A percentile compares a stretch with the other conserved stretches of the same genome.
These are phyloP conservation scores for Pangasius sanitwongsei DNA, from an alignment of 2,797 vertebrate genomes.

Conservation along the genomic window DNA sequence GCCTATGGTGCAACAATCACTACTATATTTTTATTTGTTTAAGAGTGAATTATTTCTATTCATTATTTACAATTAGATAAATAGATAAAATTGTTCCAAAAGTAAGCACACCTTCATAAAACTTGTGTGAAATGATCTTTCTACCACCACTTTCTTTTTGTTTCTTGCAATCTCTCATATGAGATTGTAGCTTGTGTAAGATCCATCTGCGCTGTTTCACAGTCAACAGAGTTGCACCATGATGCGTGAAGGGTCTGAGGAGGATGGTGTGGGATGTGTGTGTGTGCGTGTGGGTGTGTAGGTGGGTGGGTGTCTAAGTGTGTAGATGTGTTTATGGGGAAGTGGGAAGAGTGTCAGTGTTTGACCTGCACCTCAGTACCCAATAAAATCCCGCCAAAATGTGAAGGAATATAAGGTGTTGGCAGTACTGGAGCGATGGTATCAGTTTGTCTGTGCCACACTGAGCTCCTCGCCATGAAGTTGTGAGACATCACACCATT, in stretches of 20 bases:
- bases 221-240: constrained; percentile 46
- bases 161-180: constrained; percentile 39
- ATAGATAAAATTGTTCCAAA: background rate
- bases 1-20: background rate
- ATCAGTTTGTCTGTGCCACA: constrained; percentile 6
- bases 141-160: constrained; percentile 1
- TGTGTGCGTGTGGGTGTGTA: background rate
- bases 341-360: background rate
- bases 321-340: background rate
- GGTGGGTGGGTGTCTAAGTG: background rate
- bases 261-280: constrained; percentile 38
- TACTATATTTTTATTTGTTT: background rate
- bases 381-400: background rate
- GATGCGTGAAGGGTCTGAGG: constrained; percentile 40
- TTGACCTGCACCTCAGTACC: constrained; percentile 12
- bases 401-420: constrained; percentile 1
- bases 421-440: background rate
- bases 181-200: constrained; percentile 53
- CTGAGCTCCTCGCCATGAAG: background rate
- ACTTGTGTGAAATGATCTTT: constrained; percentile 21
- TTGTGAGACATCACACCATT: constrained; percentile 24
- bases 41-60: background rate
- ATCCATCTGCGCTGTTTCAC: constrained; percentile 53
- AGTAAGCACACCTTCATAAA: background rate
- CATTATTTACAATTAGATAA: background rate